Evolutionary conservation across 2,888 invertebrate species (phyloP).

Genomic region (Temnothorax unifasciatus): DNA sequence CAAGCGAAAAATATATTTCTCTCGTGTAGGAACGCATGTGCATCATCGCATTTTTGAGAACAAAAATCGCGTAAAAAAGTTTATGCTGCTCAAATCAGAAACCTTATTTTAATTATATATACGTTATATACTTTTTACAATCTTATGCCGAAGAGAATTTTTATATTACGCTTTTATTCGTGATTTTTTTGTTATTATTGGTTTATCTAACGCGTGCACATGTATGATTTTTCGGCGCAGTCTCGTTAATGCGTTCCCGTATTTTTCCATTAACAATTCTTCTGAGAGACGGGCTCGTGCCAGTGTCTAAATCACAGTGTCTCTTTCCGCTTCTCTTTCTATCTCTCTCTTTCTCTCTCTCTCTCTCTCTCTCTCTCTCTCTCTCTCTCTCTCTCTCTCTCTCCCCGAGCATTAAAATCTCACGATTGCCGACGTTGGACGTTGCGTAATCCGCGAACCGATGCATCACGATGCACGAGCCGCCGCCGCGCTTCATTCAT

Average conservation of each 20-base stretch:
- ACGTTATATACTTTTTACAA: background rate
- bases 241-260: background rate
- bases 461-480: slow-evolving; percentile 43
- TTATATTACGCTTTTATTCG: background rate
- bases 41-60: background rate
- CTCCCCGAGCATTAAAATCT: slow-evolving; percentile 32
- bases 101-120: background rate
- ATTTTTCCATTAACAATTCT: slow-evolving; percentile 29
- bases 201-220: background rate
- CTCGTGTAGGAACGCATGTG: background rate
- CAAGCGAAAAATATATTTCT: background rate
- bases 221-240: background rate
- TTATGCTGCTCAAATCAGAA: background rate
- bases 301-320: slow-evolving; percentile 20
- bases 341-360: no score
- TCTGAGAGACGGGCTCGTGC: background rate
- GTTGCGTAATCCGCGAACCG: slow-evolving; percentile 62
- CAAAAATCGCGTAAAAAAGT: background rate
- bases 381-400: no score
- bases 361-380: no score
- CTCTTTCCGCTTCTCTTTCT: slow-evolving; percentile 4
- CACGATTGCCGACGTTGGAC: slow-evolving; percentile 22
- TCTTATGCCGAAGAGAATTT: background rate
- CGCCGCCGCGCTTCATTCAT: slow-evolving; percentile 66
- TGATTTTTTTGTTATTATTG: background rate